Evolutionary conservation across 2,888 invertebrate genomes (phyloP).

Genomic region (Temnothorax rugatulus): DNA sequence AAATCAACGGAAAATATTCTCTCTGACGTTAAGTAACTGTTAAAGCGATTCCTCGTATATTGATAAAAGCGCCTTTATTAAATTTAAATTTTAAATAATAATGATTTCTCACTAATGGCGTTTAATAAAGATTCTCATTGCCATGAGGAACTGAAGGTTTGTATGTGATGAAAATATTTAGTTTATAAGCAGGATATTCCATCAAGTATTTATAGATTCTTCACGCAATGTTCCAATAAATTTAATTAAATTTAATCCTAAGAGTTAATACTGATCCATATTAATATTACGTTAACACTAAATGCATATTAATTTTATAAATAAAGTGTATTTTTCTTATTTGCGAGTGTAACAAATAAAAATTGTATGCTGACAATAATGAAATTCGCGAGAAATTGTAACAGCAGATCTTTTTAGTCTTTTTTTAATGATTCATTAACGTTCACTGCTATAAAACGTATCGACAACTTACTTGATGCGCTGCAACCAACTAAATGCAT

Average conservation of each 20-base stretch:
- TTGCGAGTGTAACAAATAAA: neutral
- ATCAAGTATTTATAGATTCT: neutral
- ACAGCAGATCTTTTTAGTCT: neutral
- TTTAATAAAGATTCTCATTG: slow-evolving; percentile 1
- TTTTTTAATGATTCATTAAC: slow-evolving; percentile 54
- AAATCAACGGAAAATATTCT: slow-evolving; percentile 15
- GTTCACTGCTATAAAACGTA: slow-evolving; percentile 40
- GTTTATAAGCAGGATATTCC: neutral
- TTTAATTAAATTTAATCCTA: slow-evolving; percentile 13
- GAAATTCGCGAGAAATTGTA: slow-evolving; percentile 15
- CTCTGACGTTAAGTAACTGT: neutral
- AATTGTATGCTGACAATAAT: neutral
- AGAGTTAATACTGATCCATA: neutral
- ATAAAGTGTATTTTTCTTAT: neutral
- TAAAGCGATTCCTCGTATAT: neutral
- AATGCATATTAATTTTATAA: slow-evolving; percentile 5
- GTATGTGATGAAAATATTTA: neutral
- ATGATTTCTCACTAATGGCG: neutral
- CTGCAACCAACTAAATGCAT: slow-evolving; percentile 60
- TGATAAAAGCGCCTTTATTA: neutral
- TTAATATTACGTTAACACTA: neutral
- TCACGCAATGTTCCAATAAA: neutral
- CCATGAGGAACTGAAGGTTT: neutral
- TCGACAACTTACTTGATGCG: slow-evolving; percentile 15
- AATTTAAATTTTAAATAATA: slow-evolving; percentile 4